These are phyloP conservation scores for Hemitrygon akajei DNA, from an alignment of 2,797 vertebrate species.

Conservation along the genomic window DNA sequence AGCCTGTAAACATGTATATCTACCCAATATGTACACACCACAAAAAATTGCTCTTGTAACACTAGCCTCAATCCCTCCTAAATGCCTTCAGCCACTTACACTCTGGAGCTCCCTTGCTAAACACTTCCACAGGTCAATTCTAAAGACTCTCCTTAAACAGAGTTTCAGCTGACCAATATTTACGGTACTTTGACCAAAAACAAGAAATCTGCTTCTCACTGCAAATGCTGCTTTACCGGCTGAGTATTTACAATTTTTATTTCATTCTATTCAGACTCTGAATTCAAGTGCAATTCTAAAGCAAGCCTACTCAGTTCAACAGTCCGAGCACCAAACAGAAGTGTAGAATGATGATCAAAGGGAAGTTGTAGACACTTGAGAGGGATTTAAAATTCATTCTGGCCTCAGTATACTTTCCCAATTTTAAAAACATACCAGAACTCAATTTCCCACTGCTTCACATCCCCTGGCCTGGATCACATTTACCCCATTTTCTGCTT, in stretches of 20 bases:
- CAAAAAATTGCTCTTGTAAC: not conserved
- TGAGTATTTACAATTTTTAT: no score
- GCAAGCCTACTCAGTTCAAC: not conserved
- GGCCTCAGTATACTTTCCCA: not conserved
- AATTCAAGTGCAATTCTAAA: not conserved
- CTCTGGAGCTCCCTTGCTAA: not conserved
- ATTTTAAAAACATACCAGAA: not conserved
- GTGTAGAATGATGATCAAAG: not conserved
- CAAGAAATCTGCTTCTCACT: no score
- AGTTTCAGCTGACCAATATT: no score
- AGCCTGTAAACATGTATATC: no score
- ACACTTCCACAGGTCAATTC: not conserved
- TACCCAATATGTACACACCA: no score
- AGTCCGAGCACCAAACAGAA: not conserved
- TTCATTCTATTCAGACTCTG: not conserved
- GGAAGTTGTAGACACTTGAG: no score
- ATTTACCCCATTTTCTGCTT: not conserved
- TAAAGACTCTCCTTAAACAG: no score
- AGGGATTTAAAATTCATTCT: not conserved
- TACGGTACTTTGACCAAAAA: no score
- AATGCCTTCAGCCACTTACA: not conserved
- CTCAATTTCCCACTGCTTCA: conserved; percentile 16
- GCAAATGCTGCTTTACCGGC: no score
- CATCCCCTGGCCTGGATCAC: not conserved
- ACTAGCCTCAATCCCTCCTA: not conserved